Base-by-base conservation (phyloP, 1,140 invertebrate species). In the Temnothorax nylanderi region DNA sequence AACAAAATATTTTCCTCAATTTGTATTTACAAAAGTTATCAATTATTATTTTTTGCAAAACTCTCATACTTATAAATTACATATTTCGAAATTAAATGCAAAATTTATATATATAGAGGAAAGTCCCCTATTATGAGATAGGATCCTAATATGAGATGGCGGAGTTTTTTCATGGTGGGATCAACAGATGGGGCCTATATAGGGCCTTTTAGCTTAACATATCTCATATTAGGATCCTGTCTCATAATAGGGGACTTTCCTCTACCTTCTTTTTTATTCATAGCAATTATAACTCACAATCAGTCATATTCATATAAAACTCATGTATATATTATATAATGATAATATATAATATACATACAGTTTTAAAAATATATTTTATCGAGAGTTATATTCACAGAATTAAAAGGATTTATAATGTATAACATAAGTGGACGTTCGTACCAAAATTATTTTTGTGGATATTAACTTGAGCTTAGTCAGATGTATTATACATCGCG, bases 381-480 rank as follows among this genome's bases (percentile, higher is more conserved):
- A 26, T 56, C 49, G 8, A 51, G 10, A 54, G 34, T 69, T 69
- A 69, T 13, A 41, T 71, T 71, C 21, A 69, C 32, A 54, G 7
- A 44, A 65, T 21, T 32, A 74, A 72, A 58, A 34, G 10, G n/a
- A 49, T 82, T 72, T 74, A 60, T 34, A 26, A 26, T 26, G 26
- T 26, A n/a, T 47, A 71, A 72, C 26, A 32, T 13, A 41, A 18
- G 5, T 44, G 13, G 6, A 21, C 37, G 21, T 56, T 80, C 26
- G 32, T n/a, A 47, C 2, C 11, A 16, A 82, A 51, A 56, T 72
- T 58, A 84, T 74, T 74, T 84, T 74, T 74, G 41, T 67, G n/a
- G 77, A 69, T 69, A 82, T 58, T 82, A 47, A 82, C 16, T 74
- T 60, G 32, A 74, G 54, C 10, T 60, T 84, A 74, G 16, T 84